Evolutionary conservation across 2,888 invertebrate species (phyloP).

Genomic region (Mythimna vitellina): DNA sequence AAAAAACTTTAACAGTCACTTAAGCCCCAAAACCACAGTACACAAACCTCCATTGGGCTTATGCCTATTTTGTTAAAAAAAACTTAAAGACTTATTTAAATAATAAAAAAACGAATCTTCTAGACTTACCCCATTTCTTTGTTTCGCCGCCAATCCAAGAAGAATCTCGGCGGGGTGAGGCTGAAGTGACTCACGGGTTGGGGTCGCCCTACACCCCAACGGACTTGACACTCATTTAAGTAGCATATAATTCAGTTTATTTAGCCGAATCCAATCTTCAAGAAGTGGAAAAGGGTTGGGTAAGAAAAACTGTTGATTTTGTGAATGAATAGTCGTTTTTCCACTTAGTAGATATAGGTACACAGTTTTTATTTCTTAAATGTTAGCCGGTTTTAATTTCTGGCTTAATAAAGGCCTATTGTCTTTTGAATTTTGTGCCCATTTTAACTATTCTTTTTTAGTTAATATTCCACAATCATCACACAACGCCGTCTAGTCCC

Average conservation of each 20-base stretch:
- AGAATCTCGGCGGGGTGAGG: conserved; percentile 85
- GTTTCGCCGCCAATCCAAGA: conserved; percentile 74
- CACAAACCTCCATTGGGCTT: no score
- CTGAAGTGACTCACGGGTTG: conserved; percentile 79
- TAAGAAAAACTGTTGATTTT: conserved; percentile 13
- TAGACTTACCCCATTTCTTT: conserved; percentile 66
- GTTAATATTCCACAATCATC: no score
- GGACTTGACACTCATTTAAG: conserved; percentile 92
- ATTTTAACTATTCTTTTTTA: no score
- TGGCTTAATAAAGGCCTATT: background rate
- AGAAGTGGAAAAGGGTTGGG: conserved; percentile 32
- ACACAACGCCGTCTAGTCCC: no score
- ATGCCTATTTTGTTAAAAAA: no score
- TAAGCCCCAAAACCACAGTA: no score
- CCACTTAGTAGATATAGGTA: background rate
- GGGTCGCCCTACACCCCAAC: conserved; percentile 63
- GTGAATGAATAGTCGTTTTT: background rate
- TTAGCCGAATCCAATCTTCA: conserved; percentile 85
- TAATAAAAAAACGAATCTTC: background rate
- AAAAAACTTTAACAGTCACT: no score
- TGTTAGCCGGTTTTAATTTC: background rate
- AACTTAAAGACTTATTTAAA: no score
- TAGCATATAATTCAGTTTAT: conserved; percentile 93
- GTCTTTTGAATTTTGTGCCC: no score
- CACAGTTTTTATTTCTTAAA: background rate